Conservation (phyloP, 2,113 vertebrate species). For the Aythya baeri region DNA sequence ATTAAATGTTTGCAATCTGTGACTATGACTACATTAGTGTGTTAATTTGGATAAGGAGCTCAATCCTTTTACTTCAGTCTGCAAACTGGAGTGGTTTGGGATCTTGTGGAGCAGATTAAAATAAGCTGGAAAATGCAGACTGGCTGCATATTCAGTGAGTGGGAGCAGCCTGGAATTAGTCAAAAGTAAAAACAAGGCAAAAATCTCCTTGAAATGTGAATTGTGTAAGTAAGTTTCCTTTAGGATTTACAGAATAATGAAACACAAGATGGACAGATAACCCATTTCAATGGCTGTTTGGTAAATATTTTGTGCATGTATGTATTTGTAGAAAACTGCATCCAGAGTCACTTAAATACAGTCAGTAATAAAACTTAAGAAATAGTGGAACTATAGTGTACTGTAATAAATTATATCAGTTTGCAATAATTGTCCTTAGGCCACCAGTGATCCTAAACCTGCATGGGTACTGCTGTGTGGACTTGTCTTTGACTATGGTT, state of each 20-base stretch:
- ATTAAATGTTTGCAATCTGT: background rate
- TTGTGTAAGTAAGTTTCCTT: background rate
- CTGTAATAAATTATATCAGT: fast-evolving
- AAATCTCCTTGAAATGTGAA: background rate
- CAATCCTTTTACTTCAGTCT: background rate
- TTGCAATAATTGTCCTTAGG: background rate
- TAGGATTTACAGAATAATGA: background rate
- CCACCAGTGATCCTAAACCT: background rate
- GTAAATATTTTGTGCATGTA: background rate
- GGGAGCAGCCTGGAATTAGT: background rate
- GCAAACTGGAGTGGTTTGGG: background rate
- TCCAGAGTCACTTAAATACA: background rate
- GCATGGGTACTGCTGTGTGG: fast-evolving
- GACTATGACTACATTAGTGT: background rate
- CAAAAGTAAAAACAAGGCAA: background rate
- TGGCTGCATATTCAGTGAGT: background rate
- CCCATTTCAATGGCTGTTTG: background rate
- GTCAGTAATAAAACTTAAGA: background rate
- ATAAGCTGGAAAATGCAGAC: background rate
- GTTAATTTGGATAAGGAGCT: background rate
- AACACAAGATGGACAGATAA: background rate
- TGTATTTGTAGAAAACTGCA: background rate
- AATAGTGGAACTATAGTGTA: background rate
- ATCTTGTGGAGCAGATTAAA: background rate
- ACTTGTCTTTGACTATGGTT: background rate